Evolutionary conservation across 1,140 invertebrate species (phyloP).

Genomic region (Neuroterus valhalla): DNA sequence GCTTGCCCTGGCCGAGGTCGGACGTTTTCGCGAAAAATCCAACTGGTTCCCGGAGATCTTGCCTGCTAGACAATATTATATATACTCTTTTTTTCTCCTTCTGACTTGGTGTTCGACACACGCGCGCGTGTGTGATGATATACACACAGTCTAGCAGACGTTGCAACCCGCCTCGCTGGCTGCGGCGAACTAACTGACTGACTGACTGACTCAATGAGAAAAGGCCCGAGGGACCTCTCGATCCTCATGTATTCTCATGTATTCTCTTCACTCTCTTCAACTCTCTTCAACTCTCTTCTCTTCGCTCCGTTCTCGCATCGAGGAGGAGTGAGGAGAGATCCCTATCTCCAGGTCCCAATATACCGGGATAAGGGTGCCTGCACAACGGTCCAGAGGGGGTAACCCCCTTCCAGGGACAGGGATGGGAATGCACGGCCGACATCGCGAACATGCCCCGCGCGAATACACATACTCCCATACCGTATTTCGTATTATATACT

Average conservation of each 20-base stretch:
- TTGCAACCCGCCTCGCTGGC: conserved; percentile 64
- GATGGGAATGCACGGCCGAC: too few relatives aligned
- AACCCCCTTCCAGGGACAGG: neutral
- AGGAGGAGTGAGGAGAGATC: conserved; percentile 54
- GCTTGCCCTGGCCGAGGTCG: conserved; percentile 18
- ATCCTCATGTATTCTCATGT: too few relatives aligned
- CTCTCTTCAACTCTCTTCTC: conserved; percentile 33
- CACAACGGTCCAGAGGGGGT: conserved; percentile 51
- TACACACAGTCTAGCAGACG: conserved; percentile 41
- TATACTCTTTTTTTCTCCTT: neutral
- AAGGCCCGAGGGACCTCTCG: conserved; percentile 56
- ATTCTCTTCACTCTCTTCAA: conserved; percentile 10
- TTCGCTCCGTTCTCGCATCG: conserved; percentile 52
- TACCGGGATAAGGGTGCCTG: conserved; percentile 59
- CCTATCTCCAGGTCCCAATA: conserved; percentile 61
- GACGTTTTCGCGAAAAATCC: conserved; percentile 13
- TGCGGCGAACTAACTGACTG: conserved; percentile 71
- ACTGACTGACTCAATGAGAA: conserved; percentile 73
- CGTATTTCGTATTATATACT: too few relatives aligned
- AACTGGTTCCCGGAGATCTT: neutral
- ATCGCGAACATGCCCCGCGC: too few relatives aligned
- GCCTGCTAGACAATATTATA: too few relatives aligned
- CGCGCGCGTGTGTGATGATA: conserved; percentile 28
- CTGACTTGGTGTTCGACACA: neutral
- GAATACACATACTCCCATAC: too few relatives aligned